A percentile compares a stretch with the other conserved stretches of the same genome.
These are phyloP conservation scores for Prietella phreatophila DNA, from an alignment of 2,113 vertebrate genomes.

Conservation along the genomic window DNA sequence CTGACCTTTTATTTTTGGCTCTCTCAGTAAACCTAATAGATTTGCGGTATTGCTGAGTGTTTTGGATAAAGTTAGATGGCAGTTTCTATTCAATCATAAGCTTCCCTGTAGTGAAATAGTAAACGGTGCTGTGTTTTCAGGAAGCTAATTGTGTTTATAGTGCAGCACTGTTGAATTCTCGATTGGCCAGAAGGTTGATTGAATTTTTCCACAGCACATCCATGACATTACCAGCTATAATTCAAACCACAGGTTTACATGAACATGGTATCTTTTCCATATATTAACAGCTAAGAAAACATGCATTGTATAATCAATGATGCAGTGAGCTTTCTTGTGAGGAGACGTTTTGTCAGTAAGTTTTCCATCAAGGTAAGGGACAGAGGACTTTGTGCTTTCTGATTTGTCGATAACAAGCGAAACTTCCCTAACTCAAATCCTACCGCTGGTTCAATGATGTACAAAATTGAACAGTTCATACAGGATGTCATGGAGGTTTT, in stretches of 20 bases:
- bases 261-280: background rate
- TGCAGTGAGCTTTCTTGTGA: background rate
- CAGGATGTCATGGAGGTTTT: no score
- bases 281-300: background rate
- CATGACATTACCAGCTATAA: background rate
- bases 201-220: background rate
- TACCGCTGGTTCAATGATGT: background rate
- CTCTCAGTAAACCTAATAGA: no score
- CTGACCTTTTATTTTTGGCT: background rate
- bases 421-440: background rate
- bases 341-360: background rate
- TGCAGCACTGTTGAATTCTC: background rate
- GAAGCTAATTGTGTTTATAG: background rate
- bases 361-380: background rate
- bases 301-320: background rate
- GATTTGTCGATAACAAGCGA: background rate
- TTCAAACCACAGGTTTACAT: background rate
- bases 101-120: background rate
- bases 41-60: background rate
- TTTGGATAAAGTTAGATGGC: background rate
- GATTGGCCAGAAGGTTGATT: background rate
- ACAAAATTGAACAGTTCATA: background rate
- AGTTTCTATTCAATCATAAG: background rate
- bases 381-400: background rate
- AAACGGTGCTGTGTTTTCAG: background rate